Percentiles rank a stretch among this genome's conserved stretches.
Evolutionary conservation across 2,888 invertebrate genomes (phyloP).

Genomic region (Stenichneumon culpator): DNA sequence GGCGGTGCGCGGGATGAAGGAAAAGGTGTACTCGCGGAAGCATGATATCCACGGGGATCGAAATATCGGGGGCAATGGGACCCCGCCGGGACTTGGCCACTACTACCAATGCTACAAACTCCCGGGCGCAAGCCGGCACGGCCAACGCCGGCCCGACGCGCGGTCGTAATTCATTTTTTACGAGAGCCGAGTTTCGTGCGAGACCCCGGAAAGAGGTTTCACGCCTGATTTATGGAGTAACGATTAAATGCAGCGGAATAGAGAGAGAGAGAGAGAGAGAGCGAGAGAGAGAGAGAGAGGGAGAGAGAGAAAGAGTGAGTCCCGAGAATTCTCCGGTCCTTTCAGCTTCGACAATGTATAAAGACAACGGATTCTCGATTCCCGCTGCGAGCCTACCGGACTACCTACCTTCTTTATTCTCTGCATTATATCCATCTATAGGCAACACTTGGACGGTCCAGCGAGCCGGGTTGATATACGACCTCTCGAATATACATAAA

Average conservation of each 20-base stretch:
- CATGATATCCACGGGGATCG: constrained; percentile 14
- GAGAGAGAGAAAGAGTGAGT: constrained; percentile 15
- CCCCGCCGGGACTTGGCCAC: constrained; percentile 50
- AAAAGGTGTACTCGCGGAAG: constrained; percentile 9
- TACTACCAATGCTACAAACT: constrained; percentile 25
- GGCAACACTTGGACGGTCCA: constrained; percentile 52
- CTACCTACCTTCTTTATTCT: constrained; percentile 33
- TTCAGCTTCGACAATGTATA: constrained; percentile 69
- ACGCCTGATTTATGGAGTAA: constrained; percentile 73
- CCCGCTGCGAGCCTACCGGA: constrained; percentile 32
- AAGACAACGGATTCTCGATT: constrained; percentile 65
- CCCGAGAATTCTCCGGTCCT: constrained; percentile 56
- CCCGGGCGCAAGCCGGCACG: constrained; percentile 26
- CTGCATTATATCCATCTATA: constrained; percentile 55
- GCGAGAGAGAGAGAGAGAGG: constrained; percentile 8
- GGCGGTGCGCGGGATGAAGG: neutral
- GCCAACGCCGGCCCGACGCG: constrained; percentile 50
- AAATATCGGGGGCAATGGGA: constrained; percentile 57
- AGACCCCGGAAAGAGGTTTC: constrained; percentile 73
- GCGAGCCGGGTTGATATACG: constrained; percentile 57
- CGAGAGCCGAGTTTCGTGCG: constrained; percentile 72
- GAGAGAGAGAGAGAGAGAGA: constrained; percentile 46
- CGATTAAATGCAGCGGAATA: constrained; percentile 72
- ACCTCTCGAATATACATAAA: constrained; percentile 54
- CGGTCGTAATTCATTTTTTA: constrained; percentile 74